Conservation (phyloP, 1,140 invertebrate genomes). For the Cataglyphis hispanica region DNA sequence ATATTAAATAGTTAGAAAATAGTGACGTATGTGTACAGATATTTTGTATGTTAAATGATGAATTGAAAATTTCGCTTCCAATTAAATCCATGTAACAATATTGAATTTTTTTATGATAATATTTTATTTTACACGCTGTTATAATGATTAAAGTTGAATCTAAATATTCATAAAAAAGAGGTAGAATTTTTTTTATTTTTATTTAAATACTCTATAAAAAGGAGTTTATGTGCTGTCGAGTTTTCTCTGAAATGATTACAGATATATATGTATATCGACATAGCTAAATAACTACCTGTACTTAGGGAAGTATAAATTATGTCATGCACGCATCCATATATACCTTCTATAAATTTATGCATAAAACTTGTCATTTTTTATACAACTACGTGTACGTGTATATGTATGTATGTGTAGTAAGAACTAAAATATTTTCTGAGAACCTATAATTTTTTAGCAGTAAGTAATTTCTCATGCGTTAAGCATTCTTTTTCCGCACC, state of each 20-base stretch:
- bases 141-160: slow-evolving; percentile 20
- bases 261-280: background rate
- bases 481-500: background rate
- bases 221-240: background rate
- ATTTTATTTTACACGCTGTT: background rate
- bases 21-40: background rate
- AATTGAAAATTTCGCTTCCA: slow-evolving; percentile 21
- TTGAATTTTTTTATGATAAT: background rate
- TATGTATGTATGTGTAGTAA: too few species aligned
- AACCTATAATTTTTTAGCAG: background rate
- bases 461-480: background rate
- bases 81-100: slow-evolving; percentile 17
- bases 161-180: slow-evolving; percentile 13
- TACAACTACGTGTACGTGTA: background rate
- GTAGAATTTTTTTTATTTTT: background rate
- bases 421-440: background rate
- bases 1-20: slow-evolving; percentile 23
- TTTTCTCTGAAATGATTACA: slow-evolving; percentile 4
- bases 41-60: background rate
- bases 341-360: background rate
- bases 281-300: background rate
- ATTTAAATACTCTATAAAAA: slow-evolving; percentile 20
- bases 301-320: background rate
- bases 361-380: background rate
- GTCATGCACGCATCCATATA: background rate